A percentile compares a stretch with the other conserved stretches of the same genome.
Evolutionary conservation across 1,140 invertebrate genomes (phyloP).

Genomic region (Apis laboriosa): DNA sequence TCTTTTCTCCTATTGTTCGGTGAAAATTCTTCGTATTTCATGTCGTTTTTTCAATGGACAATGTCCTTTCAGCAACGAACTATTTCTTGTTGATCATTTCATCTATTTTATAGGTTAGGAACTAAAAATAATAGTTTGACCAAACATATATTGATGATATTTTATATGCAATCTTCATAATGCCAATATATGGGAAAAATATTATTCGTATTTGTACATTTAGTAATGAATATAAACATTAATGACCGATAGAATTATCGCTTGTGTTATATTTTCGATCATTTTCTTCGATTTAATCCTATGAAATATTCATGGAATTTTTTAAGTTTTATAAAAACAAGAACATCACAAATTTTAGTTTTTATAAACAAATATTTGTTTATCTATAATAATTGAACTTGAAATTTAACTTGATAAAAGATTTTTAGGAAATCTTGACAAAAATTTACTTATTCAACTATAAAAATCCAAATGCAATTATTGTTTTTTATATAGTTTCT

Average conservation of each 20-base stretch:
- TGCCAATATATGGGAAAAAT: background rate
- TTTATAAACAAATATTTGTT: no score
- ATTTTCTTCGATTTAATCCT: no score
- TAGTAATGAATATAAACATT: background rate
- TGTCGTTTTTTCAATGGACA: background rate
- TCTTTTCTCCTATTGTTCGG: background rate
- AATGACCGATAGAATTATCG: background rate
- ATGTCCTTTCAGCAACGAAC: background rate
- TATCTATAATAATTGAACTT: no score
- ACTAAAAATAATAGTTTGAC: slow-evolving; percentile 4
- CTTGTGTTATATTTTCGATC: no score
- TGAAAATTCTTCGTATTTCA: background rate
- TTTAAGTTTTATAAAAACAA: background rate
- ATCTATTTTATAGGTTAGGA: background rate
- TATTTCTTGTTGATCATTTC: background rate
- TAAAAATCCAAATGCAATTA: background rate
- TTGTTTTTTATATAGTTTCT: background rate
- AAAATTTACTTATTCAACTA: background rate
- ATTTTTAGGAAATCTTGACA: no score
- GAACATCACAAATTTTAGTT: no score
- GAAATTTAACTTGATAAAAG: no score
- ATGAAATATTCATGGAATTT: background rate
- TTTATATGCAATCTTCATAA: background rate
- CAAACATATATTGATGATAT: background rate
- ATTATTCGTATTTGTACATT: background rate